Base-by-base conservation (phyloP, 1,140 invertebrate genomes). In the Hyphantria cunea region DNA sequence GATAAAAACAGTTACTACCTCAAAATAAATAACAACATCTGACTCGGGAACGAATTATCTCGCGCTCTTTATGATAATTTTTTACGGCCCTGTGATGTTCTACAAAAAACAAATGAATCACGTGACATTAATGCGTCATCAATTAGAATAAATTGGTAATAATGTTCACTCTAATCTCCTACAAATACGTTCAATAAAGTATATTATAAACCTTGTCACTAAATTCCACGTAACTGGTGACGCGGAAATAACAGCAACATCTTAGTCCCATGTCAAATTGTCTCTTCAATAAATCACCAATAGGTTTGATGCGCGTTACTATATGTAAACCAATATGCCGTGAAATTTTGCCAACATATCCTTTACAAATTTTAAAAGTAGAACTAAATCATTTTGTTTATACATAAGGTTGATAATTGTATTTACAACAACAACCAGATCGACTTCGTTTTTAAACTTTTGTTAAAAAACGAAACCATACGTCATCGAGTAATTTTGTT, bases 401-500 rank as follows among this genome's bases (percentile, higher is more conserved):
- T 50, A 44, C 31, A 44, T 49, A 62, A 62, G 50, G 50, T 53
- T 60, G 50, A 60, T 60, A 51, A 33, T 60, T 60, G 37, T 33
- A 44, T 32, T 34, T 32, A 14, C 37, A 60, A 10, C 17, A 31
- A 41, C 31, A 31, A 34, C 11, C 1, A 25, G 2, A 25, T 25
- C 17, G 17, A 25, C 17, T 25, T 25, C 5, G 5, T 25, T 25
- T 25, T 5, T 25, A 25, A 25, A 25, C 32, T 60, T 33, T 8
- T 12, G 37, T 15, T 33, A 12, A 60, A 60, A 60, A 51, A 60
- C n/a, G 42, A 41, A 42, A 60, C 48, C 14, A 52, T 58, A 64
- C 70, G 69, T 85, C 84, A 78, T 77, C 76, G 72, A 70, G 72
- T 80, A 78, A 82, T 82, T 86, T 82, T 75, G 75, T 82, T 78